These are phyloP conservation scores for Drosophila emarginata DNA, from an alignment of 2,888 invertebrate species.

Conservation along the genomic window DNA sequence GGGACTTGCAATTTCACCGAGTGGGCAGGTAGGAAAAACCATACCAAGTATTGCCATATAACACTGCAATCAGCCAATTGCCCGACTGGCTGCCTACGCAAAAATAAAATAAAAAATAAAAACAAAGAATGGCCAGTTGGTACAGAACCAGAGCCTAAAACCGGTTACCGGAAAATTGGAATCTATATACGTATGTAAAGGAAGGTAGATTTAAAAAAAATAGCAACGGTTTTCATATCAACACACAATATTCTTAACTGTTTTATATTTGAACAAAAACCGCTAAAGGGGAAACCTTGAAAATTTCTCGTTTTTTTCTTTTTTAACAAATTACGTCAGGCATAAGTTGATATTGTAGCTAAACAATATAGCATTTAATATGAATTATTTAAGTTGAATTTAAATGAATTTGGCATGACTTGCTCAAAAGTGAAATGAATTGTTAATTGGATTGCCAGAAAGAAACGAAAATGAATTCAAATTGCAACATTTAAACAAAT, in stretches of 20 bases:
- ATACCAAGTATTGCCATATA: constrained; percentile 11
- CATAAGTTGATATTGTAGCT: constrained; percentile 3
- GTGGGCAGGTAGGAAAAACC: constrained; percentile 10
- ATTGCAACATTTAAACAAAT: constrained; percentile 12
- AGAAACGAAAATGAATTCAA: background rate
- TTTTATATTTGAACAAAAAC: background rate
- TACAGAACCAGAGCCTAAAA: background rate
- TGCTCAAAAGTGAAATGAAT: constrained; percentile 2
- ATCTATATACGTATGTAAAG: background rate
- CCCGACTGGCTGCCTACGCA: constrained; percentile 14
- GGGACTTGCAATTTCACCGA: constrained; percentile 11
- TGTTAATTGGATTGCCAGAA: constrained; percentile 12
- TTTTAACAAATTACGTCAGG: constrained; percentile 6
- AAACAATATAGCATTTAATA: constrained; percentile 5
- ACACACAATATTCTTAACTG: constrained; percentile 3
- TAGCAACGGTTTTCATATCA: background rate
- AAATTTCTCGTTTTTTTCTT: background rate
- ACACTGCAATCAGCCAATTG: constrained; percentile 15
- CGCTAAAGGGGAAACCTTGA: background rate
- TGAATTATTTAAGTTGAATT: constrained; percentile 1
- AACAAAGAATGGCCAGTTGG: background rate
- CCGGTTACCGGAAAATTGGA: constrained; percentile 2
- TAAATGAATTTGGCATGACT: constrained; percentile 1
- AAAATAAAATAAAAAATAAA: background rate
- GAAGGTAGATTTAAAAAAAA: background rate